Percentiles rank a stretch among this genome's conserved stretches.
Evolutionary conservation across 2,113 vertebrate genomes (phyloP).

Genomic region (Siphamia tubifer): DNA sequence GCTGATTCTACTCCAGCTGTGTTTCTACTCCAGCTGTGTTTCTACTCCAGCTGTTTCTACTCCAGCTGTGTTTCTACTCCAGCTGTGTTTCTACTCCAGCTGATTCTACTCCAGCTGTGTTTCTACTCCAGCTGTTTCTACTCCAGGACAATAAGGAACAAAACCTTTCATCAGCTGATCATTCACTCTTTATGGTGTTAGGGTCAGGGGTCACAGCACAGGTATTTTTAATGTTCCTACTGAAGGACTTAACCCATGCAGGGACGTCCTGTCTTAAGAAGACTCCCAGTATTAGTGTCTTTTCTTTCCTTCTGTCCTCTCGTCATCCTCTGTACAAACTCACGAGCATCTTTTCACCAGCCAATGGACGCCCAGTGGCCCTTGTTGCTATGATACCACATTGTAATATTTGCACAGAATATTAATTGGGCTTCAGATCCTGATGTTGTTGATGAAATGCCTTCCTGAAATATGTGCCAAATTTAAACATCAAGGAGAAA

Average conservation of each 20-base stretch:
- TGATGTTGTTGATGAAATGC: constrained; percentile 30
- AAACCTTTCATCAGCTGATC: constrained; percentile 48
- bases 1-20: too few species aligned
- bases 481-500: constrained; percentile 32
- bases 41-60: too few species aligned
- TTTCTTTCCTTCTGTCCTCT: constrained; percentile 19
- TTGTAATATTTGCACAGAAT: constrained; percentile 73
- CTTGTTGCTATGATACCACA: constrained; percentile 78
- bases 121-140: too few species aligned
- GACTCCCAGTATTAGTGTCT: not conserved
- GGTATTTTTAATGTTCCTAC: constrained; percentile 8
- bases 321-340: constrained; percentile 29
- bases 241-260: constrained; percentile 1
- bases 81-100: too few species aligned
- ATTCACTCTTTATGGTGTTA: not conserved
- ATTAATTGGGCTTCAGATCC: constrained; percentile 71
- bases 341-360: constrained; percentile 27
- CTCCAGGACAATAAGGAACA: not conserved
- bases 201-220: too few species aligned
- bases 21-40: too few species aligned
- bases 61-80: too few species aligned
- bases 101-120: too few species aligned
- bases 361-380: constrained; percentile 33
- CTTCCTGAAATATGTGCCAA: constrained; percentile 40
- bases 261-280: constrained; percentile 5